A percentile compares a stretch with the other conserved stretches of the same genome.
Evolutionary conservation across 2,888 invertebrate genomes (phyloP).

Genomic region (Schrankia costaestrigalis): DNA sequence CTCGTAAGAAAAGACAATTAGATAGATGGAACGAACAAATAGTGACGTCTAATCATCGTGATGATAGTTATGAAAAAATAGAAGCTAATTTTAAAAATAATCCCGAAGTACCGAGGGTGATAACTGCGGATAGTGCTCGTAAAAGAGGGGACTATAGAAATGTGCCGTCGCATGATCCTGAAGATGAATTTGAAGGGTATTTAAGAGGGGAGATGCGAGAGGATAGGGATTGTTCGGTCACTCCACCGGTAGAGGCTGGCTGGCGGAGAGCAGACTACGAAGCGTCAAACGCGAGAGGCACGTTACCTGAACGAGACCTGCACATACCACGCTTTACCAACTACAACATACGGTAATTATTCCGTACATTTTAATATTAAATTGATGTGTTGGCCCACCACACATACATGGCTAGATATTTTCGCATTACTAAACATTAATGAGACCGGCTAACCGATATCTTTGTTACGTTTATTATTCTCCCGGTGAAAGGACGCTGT

Average conservation of each 20-base stretch:
- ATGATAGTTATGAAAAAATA: slow-evolving; percentile 89
- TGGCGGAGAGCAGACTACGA: slow-evolving; percentile 61
- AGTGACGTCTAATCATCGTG: slow-evolving; percentile 68
- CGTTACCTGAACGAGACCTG: slow-evolving; percentile 76
- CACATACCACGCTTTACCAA: slow-evolving; percentile 84
- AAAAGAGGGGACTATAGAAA: slow-evolving; percentile 87
- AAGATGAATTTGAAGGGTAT: slow-evolving; percentile 80
- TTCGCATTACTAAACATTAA: neutral
- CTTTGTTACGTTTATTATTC: no score
- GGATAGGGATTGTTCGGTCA: slow-evolving; percentile 46
- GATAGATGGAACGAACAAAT: slow-evolving; percentile 77
- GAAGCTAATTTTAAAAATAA: slow-evolving; percentile 83
- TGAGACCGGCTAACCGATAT: no score
- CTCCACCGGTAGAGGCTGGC: slow-evolving; percentile 51
- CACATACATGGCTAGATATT: neutral
- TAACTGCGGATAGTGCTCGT: slow-evolving; percentile 57
- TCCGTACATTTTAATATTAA: slow-evolving; percentile 11
- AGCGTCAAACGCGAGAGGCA: slow-evolving; percentile 38
- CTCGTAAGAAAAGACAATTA: slow-evolving; percentile 81
- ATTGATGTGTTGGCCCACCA: neutral
- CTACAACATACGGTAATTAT: slow-evolving; percentile 79
- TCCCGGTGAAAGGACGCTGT: no score
- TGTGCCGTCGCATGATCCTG: slow-evolving; percentile 85
- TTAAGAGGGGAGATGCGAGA: slow-evolving; percentile 53
- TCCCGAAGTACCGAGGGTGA: slow-evolving; percentile 58